These are phyloP conservation scores for Tachuris rubrigastra DNA, from an alignment of 2,113 vertebrate genomes.

Conservation along the genomic window DNA sequence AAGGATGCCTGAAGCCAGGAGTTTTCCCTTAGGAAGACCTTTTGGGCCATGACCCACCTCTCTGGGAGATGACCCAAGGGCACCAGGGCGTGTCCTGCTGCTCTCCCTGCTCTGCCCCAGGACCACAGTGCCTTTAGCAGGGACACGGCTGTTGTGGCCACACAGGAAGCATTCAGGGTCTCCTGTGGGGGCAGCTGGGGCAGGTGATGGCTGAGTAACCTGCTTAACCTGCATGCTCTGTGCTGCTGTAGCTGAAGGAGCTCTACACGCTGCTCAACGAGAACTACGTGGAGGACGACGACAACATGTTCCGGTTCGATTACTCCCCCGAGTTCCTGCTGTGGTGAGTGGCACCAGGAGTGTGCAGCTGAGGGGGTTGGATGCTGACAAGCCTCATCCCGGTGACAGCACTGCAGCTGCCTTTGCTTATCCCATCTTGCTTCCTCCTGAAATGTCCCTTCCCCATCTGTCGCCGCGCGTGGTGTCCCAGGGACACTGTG, in stretches of 20 bases:
- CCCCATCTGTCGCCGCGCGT: background rate
- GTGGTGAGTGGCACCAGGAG: constrained; percentile 81
- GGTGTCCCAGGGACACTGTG: background rate
- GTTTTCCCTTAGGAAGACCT: background rate
- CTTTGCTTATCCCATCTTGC: background rate
- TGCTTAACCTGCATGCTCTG: background rate
- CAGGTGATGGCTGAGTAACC: background rate
- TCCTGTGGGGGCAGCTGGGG: background rate
- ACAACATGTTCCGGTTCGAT: constrained; percentile 99
- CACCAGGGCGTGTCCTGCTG: background rate
- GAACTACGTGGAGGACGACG: constrained; percentile 98
- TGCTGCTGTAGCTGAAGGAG: constrained; percentile 87
- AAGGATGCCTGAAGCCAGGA: background rate
- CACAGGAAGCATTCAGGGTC: background rate
- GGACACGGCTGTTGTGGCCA: background rate
- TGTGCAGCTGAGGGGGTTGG: background rate
- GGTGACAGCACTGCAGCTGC: background rate
- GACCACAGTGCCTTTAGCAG: fast-evolving
- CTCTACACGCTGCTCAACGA: constrained; percentile 97
- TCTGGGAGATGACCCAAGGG: background rate
- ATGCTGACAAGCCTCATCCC: background rate
- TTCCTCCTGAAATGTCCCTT: background rate
- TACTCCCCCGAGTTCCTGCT: constrained; percentile 97
- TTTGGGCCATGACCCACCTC: background rate
- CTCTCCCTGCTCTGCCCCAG: background rate